phyloP scores from a whole-genome alignment of 2,888 invertebrate species.

The Ptychoptera contaminata region DNA sequence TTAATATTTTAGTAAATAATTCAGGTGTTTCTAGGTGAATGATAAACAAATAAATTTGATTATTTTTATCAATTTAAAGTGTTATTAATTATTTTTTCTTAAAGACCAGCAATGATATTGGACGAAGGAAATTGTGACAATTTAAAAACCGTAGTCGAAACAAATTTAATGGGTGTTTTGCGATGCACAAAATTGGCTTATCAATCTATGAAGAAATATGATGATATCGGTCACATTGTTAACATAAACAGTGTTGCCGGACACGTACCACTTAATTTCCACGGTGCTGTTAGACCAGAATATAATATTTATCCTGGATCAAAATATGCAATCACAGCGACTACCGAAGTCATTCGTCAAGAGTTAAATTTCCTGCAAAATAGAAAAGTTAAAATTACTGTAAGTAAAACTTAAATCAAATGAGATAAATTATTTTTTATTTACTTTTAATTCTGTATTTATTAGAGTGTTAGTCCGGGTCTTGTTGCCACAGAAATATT shows the following conservation, averaged over 20 bases:
- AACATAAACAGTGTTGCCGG: conserved; percentile 29
- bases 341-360: conserved; percentile 11
- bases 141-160: conserved; percentile 26
- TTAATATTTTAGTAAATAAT: conserved; percentile 41
- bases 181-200: conserved; percentile 32
- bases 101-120: conserved; percentile 8
- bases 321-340: conserved; percentile 9
- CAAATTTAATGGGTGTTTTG: conserved; percentile 30
- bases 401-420: no score
- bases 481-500: neutral
- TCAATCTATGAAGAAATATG: conserved; percentile 31
- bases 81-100: neutral
- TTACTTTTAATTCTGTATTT: no score
- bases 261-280: conserved; percentile 12
- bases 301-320: conserved; percentile 6
- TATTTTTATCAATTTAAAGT: no score
- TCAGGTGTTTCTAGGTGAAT: conserved; percentile 25
- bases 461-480: neutral
- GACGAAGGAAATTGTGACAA: conserved; percentile 13
- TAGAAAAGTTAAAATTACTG: neutral
- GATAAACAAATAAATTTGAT: no score
- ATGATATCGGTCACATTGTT: conserved; percentile 31
- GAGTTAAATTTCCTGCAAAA: conserved; percentile 9
- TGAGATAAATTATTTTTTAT: no score
- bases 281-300: neutral